Evolutionary conservation across 2,797 vertebrate genomes (phyloP).

Genomic region (Karalla daura): DNA sequence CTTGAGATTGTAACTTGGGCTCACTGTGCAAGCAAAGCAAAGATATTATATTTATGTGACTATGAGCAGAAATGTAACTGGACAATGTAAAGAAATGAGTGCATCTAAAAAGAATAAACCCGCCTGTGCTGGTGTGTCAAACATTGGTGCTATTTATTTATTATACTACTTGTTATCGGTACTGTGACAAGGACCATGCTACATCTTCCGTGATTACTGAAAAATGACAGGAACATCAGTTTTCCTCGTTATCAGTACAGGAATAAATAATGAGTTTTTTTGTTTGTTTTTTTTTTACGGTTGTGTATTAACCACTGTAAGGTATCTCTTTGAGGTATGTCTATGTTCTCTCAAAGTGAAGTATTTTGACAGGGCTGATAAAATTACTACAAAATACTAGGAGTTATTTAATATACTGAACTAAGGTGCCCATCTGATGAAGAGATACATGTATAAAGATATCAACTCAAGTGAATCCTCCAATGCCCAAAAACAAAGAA

Average conservation of each 20-base stretch:
- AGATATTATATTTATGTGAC: background rate
- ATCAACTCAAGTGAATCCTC: too few relatives aligned
- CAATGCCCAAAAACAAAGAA: background rate
- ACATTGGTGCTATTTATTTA: background rate
- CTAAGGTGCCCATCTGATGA: background rate
- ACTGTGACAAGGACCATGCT: background rate
- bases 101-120: background rate
- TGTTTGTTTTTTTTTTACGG: background rate
- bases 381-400: background rate
- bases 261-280: background rate
- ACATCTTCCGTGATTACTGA: background rate
- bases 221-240: background rate
- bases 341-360: background rate
- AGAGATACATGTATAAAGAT: background rate
- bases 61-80: background rate
- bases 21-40: background rate
- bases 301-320: background rate
- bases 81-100: too few relatives aligned
- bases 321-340: background rate
- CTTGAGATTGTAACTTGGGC: background rate
- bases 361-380: background rate
- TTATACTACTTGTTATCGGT: background rate
- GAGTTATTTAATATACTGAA: too few relatives aligned
- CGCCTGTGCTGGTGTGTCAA: background rate
- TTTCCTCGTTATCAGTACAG: background rate